Evolutionary conservation across 2,797 vertebrate species (phyloP).

Genomic region (Urocyon cinereoargenteus): DNA sequence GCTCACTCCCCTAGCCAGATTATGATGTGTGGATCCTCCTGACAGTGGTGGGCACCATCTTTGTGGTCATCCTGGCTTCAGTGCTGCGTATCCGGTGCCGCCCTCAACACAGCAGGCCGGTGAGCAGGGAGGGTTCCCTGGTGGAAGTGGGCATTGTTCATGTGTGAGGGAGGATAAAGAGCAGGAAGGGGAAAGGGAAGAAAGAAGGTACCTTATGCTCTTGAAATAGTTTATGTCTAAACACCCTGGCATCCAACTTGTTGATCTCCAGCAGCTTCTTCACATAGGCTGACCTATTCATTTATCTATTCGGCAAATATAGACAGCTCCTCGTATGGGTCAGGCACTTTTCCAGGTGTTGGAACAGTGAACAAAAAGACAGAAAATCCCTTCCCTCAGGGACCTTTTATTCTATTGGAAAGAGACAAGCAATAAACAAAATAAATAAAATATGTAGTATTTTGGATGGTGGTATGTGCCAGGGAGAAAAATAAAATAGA

Average conservation of each 20-base stretch:
- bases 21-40: conserved; percentile 97
- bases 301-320: conserved; percentile 19
- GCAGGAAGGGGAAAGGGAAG: not conserved
- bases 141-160: not conserved
- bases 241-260: not conserved
- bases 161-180: not conserved
- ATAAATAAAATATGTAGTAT: conserved; percentile 8
- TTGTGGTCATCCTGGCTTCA: conserved; percentile 94
- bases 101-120: conserved; percentile 91
- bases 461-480: not conserved
- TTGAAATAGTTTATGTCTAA: not conserved
- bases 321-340: not conserved
- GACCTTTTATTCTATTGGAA: conserved; percentile 38
- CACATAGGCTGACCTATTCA: not conserved
- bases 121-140: conserved; percentile 56
- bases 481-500: conserved; percentile 15
- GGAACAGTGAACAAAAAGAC: not conserved
- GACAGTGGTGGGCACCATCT: conserved; percentile 94
- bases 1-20: conserved; percentile 89
- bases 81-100: conserved; percentile 95
- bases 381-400: not conserved
- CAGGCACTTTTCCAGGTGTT: not conserved
- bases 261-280: conserved; percentile 7
- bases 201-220: not conserved
- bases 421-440: conserved; percentile 31